Evolutionary conservation across 2,797 vertebrate genomes (phyloP).

Genomic region (Pseudochromis fuscus): DNA sequence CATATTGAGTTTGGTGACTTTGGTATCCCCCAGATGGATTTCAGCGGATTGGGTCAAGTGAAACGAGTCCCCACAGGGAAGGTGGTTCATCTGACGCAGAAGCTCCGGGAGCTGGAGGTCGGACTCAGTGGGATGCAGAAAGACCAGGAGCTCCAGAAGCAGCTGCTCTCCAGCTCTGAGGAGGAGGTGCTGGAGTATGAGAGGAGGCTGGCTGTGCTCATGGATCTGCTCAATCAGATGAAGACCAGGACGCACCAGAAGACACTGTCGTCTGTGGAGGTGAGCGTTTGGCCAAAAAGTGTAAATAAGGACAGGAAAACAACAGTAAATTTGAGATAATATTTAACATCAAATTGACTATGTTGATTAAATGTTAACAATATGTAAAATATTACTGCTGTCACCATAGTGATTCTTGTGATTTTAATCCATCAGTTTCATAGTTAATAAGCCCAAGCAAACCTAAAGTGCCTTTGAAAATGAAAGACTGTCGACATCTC

Average conservation of each 20-base stretch:
- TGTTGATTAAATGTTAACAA: too few species aligned
- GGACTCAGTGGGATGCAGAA: slow-evolving; percentile 83
- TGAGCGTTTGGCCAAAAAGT: slow-evolving; percentile 32
- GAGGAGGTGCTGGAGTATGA: slow-evolving; percentile 89
- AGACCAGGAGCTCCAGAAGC: slow-evolving; percentile 88
- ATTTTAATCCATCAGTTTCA: background rate
- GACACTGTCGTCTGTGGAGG: slow-evolving; percentile 49
- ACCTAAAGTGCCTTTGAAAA: too few species aligned
- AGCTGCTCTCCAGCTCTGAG: slow-evolving; percentile 86
- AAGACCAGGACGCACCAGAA: slow-evolving; percentile 60
- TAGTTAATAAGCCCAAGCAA: background rate
- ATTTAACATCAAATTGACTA: too few species aligned
- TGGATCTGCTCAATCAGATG: slow-evolving; percentile 84
- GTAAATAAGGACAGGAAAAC: too few species aligned
- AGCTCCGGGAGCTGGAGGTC: slow-evolving; percentile 86
- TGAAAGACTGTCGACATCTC: too few species aligned
- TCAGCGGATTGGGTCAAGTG: slow-evolving; percentile 48
- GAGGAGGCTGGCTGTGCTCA: slow-evolving; percentile 84
- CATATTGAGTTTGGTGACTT: slow-evolving; percentile 60
- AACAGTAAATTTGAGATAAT: too few species aligned
- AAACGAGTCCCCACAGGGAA: slow-evolving; percentile 67
- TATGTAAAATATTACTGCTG: background rate
- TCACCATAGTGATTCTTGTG: too few species aligned
- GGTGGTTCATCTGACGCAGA: slow-evolving; percentile 83
- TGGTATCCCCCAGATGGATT: slow-evolving; percentile 64